Base-by-base conservation (phyloP, 1,140 invertebrate species). In the Lasaia peninsularis region DNA sequence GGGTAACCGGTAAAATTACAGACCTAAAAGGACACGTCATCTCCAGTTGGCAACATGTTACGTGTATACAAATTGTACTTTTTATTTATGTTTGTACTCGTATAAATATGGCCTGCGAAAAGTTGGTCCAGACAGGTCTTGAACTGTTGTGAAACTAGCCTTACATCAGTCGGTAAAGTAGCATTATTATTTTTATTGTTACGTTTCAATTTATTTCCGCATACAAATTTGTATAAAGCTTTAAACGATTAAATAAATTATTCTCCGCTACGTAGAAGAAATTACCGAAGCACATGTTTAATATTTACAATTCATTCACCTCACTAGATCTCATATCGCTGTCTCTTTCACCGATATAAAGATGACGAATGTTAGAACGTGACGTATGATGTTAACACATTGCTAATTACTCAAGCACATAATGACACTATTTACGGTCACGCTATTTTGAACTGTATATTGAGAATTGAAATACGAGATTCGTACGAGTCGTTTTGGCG, bases 331-430 rank as follows among this genome's bases (percentile, higher is more conserved):
- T 52, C 52, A 62, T 56, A 67, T 60, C 20, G 49, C 63, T 49
- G 34, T 77, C 72, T 73, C 73, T 63, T 71, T 82, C 59, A 16
- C 9, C 63, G 34, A 52, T 63, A 56, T 54, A 44, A 48, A 68
- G 65, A 34, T 60, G 20, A 62, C 24, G 48, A 8, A 48, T 52
- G 77, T 68, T 59, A 73, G 77, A 86, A 67, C 63, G 73, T 71
- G 74, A 82, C 61, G 65, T 62, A 73, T 56, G 61, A 63, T 68
- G 75, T 67, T 58, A 79, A 78, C 72, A 75, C 57, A 61, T 73
- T 75, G 78, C 74, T 86, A 85, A 86, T 88, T 84, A 81, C 63
- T 69, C 65, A 69, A 67, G 67, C 71, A 75, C 60, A 83, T 72
- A 76, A 70, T 75, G 69, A 65, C 59, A 69, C 44, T 49, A 58